Conservation (phyloP, 92 coral and sea anemone species). For the Micromussa lordhowensis region DNA sequence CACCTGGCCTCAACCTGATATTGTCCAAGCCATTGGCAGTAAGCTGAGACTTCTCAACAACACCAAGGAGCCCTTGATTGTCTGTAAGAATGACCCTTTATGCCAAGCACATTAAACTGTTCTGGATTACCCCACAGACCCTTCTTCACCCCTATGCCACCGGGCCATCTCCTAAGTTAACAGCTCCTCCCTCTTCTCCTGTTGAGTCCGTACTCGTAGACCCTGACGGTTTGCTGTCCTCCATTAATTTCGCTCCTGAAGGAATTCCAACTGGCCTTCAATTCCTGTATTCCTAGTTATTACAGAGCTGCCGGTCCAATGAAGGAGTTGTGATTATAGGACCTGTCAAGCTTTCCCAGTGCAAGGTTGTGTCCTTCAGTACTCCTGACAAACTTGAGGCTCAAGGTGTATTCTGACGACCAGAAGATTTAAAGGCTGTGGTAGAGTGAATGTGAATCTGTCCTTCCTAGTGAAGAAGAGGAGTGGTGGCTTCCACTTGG, state of each 20-base stretch:
- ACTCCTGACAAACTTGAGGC: constrained; percentile 52
- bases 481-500: constrained; percentile 44
- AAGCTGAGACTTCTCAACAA: constrained; percentile 38
- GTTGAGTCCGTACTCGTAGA: not conserved
- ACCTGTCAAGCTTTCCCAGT: constrained; percentile 43
- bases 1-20: constrained; percentile 49
- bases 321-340: constrained; percentile 49
- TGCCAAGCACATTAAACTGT: constrained; percentile 42
- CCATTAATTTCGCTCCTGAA: constrained; percentile 20
- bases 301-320: constrained; percentile 49
- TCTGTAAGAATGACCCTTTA: constrained; percentile 42
- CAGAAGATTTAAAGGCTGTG: constrained; percentile 36
- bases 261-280: constrained; percentile 29
- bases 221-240: constrained; percentile 28
- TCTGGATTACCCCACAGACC: no score
- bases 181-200: no score
- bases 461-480: not conserved
- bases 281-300: constrained; percentile 30
- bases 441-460: constrained; percentile 42
- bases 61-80: constrained; percentile 37
- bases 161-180: not conserved
- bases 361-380: constrained; percentile 47
- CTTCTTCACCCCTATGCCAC: not conserved
- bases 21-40: constrained; percentile 41
- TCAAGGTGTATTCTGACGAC: constrained; percentile 52